A percentile compares a stretch with the other conserved stretches of the same genome.
These are phyloP conservation scores for Drosophila neotestacea DNA, from an alignment of 2,888 invertebrate species.

Conservation along the genomic window DNA sequence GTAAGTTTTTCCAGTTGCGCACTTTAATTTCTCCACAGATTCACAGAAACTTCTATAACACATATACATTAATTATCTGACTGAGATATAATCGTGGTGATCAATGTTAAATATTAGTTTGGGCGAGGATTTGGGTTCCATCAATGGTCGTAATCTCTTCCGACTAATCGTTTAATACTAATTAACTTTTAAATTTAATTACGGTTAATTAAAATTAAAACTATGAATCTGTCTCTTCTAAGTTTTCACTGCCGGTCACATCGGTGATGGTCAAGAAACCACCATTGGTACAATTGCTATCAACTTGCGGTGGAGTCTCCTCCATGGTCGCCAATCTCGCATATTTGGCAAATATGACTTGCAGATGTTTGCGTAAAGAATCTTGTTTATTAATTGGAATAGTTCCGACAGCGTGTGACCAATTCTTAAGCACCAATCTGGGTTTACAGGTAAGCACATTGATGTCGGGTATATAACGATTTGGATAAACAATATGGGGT, in stretches of 20 bases:
- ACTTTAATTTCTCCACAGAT: too few species aligned
- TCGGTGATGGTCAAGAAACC: neutral
- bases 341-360: constrained; percentile 51
- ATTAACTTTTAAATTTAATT: neutral
- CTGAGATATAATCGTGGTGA: neutral
- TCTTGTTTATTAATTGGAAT: neutral
- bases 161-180: neutral
- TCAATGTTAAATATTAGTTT: neutral
- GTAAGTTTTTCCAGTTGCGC: too few species aligned
- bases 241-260: neutral
- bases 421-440: constrained; percentile 74
- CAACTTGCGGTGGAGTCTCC: neutral
- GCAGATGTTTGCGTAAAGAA: constrained; percentile 20
- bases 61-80: neutral
- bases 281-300: neutral
- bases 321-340: constrained; percentile 3
- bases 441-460: constrained; percentile 59
- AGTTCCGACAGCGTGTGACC: constrained; percentile 59
- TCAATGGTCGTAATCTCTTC: neutral
- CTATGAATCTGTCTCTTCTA: neutral
- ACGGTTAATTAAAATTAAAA: neutral
- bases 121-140: constrained; percentile 18
- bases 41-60: too few species aligned
- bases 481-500: constrained; percentile 34
- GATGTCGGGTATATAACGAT: constrained; percentile 73